phyloP scores from a whole-genome alignment of 2,888 invertebrate species.

The Caenorhabditis sp. region DNA sequence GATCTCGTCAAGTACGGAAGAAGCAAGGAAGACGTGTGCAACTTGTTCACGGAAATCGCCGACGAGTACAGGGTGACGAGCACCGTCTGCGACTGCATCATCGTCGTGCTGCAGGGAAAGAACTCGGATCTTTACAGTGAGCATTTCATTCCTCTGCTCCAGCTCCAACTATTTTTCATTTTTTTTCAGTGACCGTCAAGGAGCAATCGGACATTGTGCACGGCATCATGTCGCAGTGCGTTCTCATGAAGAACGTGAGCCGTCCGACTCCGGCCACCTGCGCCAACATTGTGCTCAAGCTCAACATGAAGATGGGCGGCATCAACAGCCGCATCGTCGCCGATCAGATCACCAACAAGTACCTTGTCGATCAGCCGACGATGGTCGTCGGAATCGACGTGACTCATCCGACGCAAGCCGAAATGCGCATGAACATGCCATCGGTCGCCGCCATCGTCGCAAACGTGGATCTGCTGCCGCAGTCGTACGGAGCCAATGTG shows the following conservation, averaged over 20 bases:
- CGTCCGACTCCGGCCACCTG: constrained; percentile 82
- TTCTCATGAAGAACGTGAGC: constrained; percentile 78
- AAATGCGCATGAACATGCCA: constrained; percentile 81
- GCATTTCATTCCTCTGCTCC: constrained; percentile 1
- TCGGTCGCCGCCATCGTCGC: constrained; percentile 83
- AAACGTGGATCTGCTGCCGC: constrained; percentile 78
- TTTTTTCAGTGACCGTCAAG: constrained; percentile 70
- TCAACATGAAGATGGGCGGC: constrained; percentile 86
- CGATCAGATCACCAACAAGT: constrained; percentile 70
- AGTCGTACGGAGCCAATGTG: constrained; percentile 83
- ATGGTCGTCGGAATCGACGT: constrained; percentile 92
- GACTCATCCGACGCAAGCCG: constrained; percentile 90
- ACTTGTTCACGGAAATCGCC: constrained; percentile 68
- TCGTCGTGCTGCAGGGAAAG: constrained; percentile 72
- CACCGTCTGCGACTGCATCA: constrained; percentile 71
- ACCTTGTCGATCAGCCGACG: constrained; percentile 81
- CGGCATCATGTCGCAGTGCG: constrained; percentile 80
- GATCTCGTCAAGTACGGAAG: constrained; percentile 72
- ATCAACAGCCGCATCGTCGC: constrained; percentile 84
- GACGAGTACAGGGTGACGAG: constrained; percentile 66
- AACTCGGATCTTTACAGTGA: constrained; percentile 76
- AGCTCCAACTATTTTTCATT: too few relatives aligned
- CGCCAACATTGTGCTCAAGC: constrained; percentile 81
- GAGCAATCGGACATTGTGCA: constrained; percentile 72
- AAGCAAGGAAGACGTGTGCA: constrained; percentile 59